Evolutionary conservation across 2,113 vertebrate genomes (phyloP), one percentile per base, ranked within the genome.

Genomic region (Motacilla tschutschensis): DNA sequence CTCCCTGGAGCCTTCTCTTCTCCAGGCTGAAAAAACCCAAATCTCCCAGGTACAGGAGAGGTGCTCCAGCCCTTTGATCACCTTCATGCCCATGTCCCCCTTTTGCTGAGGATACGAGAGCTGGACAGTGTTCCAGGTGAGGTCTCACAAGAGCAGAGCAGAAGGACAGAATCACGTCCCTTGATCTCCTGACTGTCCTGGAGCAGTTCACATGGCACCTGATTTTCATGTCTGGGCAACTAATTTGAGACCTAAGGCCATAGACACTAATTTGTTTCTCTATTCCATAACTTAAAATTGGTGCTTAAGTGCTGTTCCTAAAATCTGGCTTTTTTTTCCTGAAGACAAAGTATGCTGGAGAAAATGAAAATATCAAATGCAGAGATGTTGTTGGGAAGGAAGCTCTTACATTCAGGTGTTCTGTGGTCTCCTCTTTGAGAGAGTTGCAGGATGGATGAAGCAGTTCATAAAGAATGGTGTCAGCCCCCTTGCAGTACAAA

Each of bases 401-500:
- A 58, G 33, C 17, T 95, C 99, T 98, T 93, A 99, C 99, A 44
- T 98, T 98, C 67, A 99, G 96, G 72, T 99, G 98, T 17, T 90
- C 64, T 8, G 96, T 98, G 89, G 98, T 99, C 58, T 97, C 90
- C 4, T 97, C 94, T 95, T 79, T 96, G 63, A 99, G 96, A 73
- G 95, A 79, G 13, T 35, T 82, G 18, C 97, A 98, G 85, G 98
- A 98, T 1, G 96, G 93, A 80, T 98, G 92, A 35, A 99, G 97
- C 60, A 98, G 97, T 53, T 98, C 97, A 31, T 95, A 98, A 83
- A 99, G 95, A 83, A 99, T 98, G 46, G 98, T 99, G 95, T 99
- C 99, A 10, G 99, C 99, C 14, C 99, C 99, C 89, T 99, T 99
- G 95, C 99, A 99, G 96, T 97, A 98, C 14, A 99, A 95, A 47